phyloP scores from a whole-genome alignment of 2,113 vertebrate species.

The Myotis brandtii region DNA sequence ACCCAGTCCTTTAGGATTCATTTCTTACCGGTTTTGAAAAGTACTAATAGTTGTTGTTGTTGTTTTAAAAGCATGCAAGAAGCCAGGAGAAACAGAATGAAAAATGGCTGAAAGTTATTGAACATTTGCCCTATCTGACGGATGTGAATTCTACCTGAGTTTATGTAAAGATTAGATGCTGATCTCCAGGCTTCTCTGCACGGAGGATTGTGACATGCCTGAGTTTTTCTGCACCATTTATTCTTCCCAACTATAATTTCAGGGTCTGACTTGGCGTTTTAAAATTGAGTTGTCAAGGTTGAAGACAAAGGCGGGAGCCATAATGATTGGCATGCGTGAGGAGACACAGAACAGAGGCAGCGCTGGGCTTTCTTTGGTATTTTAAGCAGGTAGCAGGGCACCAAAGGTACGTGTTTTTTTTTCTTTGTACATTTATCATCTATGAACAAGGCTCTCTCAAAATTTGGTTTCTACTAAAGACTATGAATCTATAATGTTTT shows the following conservation, averaged over 20 bases:
- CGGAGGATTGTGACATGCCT: fast-evolving
- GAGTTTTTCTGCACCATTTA: neutral
- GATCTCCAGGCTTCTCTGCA: neutral
- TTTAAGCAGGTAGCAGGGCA: neutral
- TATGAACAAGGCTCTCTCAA: neutral
- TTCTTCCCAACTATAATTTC: neutral
- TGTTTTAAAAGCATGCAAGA: neutral
- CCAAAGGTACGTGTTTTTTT: neutral
- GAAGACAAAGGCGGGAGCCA: neutral
- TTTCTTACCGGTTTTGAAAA: constrained; percentile 23
- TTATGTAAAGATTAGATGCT: neutral
- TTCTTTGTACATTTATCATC: neutral
- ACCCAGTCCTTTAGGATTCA: neutral
- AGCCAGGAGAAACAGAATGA: neutral
- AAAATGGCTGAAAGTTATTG: neutral
- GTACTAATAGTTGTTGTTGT: neutral
- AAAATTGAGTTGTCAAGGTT: neutral
- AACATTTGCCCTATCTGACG: neutral
- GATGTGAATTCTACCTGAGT: neutral
- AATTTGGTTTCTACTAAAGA: neutral
- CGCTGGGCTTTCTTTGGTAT: neutral
- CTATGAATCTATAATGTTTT: neutral
- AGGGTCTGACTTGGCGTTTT: neutral
- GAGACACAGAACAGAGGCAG: no score
- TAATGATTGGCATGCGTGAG: neutral